Conservation (phyloP, 2,888 invertebrate genomes). For the Venusia cambrica region DNA sequence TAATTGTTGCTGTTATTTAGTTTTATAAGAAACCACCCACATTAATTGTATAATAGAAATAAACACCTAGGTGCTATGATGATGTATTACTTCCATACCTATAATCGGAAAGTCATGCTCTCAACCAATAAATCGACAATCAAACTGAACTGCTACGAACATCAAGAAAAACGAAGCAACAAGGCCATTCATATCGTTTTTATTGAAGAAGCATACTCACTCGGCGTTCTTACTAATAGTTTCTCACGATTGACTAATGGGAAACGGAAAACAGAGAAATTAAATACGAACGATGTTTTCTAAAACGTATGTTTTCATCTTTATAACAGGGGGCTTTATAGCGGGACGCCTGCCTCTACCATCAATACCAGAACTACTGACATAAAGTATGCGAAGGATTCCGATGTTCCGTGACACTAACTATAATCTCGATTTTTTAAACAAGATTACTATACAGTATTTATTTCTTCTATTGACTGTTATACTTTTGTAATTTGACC, state of each 20-base stretch:
- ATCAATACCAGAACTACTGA: constrained; percentile 1
- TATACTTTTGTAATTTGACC: too few relatives aligned
- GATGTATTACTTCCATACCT: constrained; percentile 6
- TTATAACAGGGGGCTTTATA: constrained; percentile 6
- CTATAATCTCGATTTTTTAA: too few relatives aligned
- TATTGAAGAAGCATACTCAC: constrained; percentile 4
- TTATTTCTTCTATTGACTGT: too few relatives aligned
- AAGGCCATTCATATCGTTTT: constrained; percentile 10
- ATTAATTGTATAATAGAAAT: too few relatives aligned
- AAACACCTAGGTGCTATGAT: too few relatives aligned
- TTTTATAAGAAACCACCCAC: not conserved
- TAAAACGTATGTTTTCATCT: constrained; percentile 16
- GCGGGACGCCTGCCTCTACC: not conserved
- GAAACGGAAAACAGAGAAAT: constrained; percentile 34
- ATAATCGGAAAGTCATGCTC: constrained; percentile 2
- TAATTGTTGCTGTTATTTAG: constrained; percentile 2
- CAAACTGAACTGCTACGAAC: not conserved
- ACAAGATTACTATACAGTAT: too few relatives aligned
- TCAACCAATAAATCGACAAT: constrained; percentile 2
- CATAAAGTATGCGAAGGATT: constrained; percentile 1
- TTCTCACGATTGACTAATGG: constrained; percentile 34
- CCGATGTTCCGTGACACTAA: too few relatives aligned
- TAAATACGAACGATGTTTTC: constrained; percentile 18
- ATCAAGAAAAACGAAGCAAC: constrained; percentile 5
- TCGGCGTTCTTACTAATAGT: constrained; percentile 12